These are phyloP conservation scores for Megatriorchis doriae DNA, from an alignment of 2,113 vertebrate genomes.

Conservation along the genomic window DNA sequence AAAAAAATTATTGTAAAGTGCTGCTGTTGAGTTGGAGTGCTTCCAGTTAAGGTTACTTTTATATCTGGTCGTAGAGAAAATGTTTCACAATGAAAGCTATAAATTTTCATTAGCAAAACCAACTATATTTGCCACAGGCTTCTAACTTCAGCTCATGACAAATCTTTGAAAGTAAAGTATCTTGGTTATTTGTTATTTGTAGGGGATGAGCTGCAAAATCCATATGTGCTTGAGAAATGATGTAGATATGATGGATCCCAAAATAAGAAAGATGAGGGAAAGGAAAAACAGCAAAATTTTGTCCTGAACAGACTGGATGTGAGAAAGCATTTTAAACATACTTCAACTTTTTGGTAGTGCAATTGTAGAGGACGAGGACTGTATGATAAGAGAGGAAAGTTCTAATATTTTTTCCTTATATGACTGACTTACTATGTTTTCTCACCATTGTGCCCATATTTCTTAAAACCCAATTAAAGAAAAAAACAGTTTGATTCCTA, in stretches of 20 bases:
- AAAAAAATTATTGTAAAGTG: not conserved
- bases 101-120: constrained; percentile 4
- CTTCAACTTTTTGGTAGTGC: not conserved
- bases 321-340: not conserved
- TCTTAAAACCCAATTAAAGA: not conserved
- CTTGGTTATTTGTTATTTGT: not conserved
- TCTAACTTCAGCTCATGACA: not conserved
- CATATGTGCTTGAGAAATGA: not conserved
- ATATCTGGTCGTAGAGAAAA: not conserved
- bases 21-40: not conserved
- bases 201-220: not conserved
- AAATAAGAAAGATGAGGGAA: not conserved
- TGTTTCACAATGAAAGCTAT: not conserved
- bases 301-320: not conserved
- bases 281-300: not conserved
- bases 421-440: not conserved
- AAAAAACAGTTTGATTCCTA: not conserved
- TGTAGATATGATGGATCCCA: not conserved
- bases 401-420: not conserved
- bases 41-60: constrained; percentile 8
- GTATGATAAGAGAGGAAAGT: not conserved
- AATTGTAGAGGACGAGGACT: not conserved
- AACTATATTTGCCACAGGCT: not conserved
- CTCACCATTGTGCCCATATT: not conserved
- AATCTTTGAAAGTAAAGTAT: not conserved